Evolutionary conservation across 2,888 invertebrate species (phyloP), one percentile per base, ranked within the genome.

Genomic region (Aethes cnicana): DNA sequence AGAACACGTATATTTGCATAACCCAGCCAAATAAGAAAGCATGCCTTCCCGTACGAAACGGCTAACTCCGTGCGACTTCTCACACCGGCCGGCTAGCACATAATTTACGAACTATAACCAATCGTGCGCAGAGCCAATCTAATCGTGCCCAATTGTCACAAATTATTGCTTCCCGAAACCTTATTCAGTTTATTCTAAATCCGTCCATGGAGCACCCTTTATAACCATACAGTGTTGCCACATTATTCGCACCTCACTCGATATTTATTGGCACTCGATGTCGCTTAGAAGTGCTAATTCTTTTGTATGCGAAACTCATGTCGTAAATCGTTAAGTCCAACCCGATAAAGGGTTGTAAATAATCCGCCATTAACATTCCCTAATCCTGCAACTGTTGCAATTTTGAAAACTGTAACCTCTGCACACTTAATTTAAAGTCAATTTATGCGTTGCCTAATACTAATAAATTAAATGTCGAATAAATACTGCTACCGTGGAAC

Each of bases 91-190:
- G 84, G 68, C 72, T 76, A 72, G 66, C 68, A 63, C 64, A 72
- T 84, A 82, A 88, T 88, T 88, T 88, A 88, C 77, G 87, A 86
- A 71, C 81, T 87, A 87, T 88, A 87, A 79, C 86, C 81, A 88
- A 88, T 88, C 83, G 84, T 72, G 77, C 74, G 74, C 84, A 75
- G 79, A 84, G 81, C 87, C 84, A 77, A 86, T 87, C 87, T 84
- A 88, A 89, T 88, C 85, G 87, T 73, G 74, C 84, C 85, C 88
- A 87, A 88, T 87, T 87, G 86, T 84, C 84, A 87, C 87, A 85
- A 81, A 87, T 88, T 86, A 89, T 84, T 81, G 84, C 87, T 87
- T 88, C 88, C 85, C 78, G 85, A 88, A 87, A 85, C 82, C 78
- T 80, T 75, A 77, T 66, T 80, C 80, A 85, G 81, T 78, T 80